Conservation (phyloP, 1,140 invertebrate species). For the Aphidius gifuensis region DNA sequence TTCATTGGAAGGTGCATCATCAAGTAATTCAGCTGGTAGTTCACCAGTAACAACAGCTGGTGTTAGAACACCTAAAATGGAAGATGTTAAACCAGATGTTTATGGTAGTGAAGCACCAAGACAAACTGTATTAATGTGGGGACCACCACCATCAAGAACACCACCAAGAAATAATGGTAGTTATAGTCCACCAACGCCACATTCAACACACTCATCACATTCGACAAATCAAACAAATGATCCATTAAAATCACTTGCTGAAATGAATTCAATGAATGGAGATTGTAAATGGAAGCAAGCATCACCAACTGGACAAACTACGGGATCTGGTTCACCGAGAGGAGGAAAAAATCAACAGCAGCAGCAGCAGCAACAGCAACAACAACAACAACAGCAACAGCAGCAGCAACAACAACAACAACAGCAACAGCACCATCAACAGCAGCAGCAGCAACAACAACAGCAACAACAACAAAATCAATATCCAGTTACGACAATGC, state of each 20-base stretch:
- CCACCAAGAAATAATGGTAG: constrained; percentile 50
- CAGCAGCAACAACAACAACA: constrained; percentile 27
- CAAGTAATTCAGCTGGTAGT: constrained; percentile 57
- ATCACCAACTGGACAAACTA: constrained; percentile 41
- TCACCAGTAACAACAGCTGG: constrained; percentile 56
- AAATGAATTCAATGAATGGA: constrained; percentile 58
- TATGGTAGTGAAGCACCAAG: constrained; percentile 60
- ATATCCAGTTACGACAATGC: constrained; percentile 45
- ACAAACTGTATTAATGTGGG: constrained; percentile 87
- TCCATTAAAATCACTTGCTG: constrained; percentile 60
- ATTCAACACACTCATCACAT: constrained; percentile 48
- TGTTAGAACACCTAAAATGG: constrained; percentile 63
- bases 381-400: constrained; percentile 32
- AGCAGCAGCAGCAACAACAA: constrained; percentile 38
- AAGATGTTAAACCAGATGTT: constrained; percentile 61
- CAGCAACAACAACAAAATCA: constrained; percentile 37
- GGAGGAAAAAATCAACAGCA: constrained; percentile 38
- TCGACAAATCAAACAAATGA: constrained; percentile 49
- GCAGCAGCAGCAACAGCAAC: constrained; percentile 30
- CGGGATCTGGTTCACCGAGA: constrained; percentile 43
- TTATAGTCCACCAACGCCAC: constrained; percentile 52
- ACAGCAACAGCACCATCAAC: constrained; percentile 36
- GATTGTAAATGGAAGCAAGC: constrained; percentile 57
- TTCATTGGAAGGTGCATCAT: constrained; percentile 54
- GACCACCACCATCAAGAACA: constrained; percentile 54